A percentile compares a stretch with the other conserved stretches of the same genome.
Conservation (phyloP, 2,797 vertebrate genomes). For the Etheostoma nigrum region DNA sequence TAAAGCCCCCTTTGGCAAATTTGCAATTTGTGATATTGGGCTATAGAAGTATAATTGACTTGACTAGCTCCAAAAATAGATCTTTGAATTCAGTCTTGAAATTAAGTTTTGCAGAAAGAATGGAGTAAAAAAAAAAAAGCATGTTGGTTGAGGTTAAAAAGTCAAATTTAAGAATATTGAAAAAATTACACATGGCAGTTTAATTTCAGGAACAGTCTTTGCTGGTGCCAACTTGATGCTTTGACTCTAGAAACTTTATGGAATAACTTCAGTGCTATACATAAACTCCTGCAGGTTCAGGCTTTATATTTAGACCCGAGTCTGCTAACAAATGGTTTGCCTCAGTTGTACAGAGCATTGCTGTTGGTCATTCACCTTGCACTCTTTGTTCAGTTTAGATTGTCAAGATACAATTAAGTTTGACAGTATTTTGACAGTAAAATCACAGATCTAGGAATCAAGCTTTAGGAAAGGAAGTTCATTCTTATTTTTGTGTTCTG, state of each 20-base stretch:
- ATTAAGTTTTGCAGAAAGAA: slow-evolving; percentile 2
- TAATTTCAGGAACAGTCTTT: neutral
- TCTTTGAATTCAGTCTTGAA: slow-evolving; percentile 3
- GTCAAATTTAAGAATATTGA: neutral
- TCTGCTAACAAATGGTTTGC: slow-evolving; percentile 1
- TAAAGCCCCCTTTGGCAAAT: neutral
- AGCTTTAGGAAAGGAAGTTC: slow-evolving; percentile 10
- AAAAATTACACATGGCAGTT: neutral
- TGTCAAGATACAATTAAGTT: slow-evolving; percentile 17
- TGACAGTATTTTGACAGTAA: slow-evolving; percentile 38
- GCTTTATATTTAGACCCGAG: slow-evolving; percentile 12
- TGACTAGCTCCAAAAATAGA: slow-evolving; percentile 1
- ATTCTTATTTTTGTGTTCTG: slow-evolving; percentile 5
- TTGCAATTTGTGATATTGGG: neutral
- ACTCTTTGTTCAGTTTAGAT: slow-evolving; percentile 11
- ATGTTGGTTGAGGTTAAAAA: slow-evolving; percentile 6
- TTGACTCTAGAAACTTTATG: slow-evolving; percentile 1
- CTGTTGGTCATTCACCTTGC: slow-evolving; percentile 4
- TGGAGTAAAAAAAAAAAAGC: neutral
- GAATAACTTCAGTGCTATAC: neutral
- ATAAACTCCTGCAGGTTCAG: slow-evolving; percentile 14
- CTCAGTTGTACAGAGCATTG: slow-evolving; percentile 14
- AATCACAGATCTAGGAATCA: neutral
- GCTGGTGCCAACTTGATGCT: slow-evolving; percentile 21
- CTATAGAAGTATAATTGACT: neutral